Evolutionary conservation across 1,140 invertebrate species (phyloP), one percentile per base, ranked within the genome.

Genomic region (Anastrepha obliqua): DNA sequence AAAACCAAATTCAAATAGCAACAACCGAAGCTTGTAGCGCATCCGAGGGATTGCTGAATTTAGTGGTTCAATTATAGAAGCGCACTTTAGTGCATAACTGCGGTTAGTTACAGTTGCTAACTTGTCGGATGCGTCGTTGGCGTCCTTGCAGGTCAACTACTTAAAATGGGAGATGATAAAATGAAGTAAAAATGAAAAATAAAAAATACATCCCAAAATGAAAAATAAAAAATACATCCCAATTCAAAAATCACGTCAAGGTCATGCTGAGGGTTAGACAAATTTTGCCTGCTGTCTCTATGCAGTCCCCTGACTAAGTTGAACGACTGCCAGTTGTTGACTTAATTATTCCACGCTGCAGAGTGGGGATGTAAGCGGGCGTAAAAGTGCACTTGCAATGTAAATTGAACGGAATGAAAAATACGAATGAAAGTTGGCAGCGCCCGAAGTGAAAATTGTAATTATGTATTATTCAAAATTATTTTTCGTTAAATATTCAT

Each of bases 401-500:
- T 51, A 29, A 81, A 81, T 55, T 8, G 74, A 3, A 47, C 74
- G 42, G n/a, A 55, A 81, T 55, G 11, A 81, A 51, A 17, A 81
- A 67, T 1, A 55, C 44, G 0, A 47, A 47, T 44, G 15, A 47
- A 47, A 47, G 15, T 15, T 8, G 62, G 62, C 8, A 15, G 29
- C 29, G 42, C 70, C 1, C 4, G 15, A 67, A 51, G 44, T 55
- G 44, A 11, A 20, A 78, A 55, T 9, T 78, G 47, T 20, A 42
- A 29, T 70, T 4, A 70, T 47, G 15, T 55, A 81, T 81, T 55
- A 81, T 81, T 81, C 2, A 81, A 51, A 81, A 42, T 55, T 17
- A 29, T 15, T 51, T 81, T 55, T 55, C 3, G 74, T 55, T 81
- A 55, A 81, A 55, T 81, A 81, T 81, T 55, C 74, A 81, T 81